Conservation (phyloP, 2,888 invertebrate species). For the Tiliacea aurago region DNA sequence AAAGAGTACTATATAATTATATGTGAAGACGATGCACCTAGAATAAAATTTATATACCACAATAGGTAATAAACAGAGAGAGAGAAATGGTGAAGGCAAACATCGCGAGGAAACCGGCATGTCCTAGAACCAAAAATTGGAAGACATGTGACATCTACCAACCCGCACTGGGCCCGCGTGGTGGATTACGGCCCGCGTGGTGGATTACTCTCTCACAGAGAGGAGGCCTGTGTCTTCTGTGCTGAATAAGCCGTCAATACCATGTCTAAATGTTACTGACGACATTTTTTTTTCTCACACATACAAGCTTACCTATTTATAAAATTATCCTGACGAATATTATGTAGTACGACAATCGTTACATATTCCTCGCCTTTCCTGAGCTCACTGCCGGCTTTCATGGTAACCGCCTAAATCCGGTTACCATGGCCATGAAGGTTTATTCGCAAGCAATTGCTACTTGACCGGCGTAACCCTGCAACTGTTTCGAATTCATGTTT, state of each 20-base stretch:
- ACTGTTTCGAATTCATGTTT: conserved; percentile 6
- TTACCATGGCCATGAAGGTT: conserved; percentile 27
- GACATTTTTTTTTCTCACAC: neutral
- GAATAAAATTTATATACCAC: no score
- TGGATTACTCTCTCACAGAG: no score
- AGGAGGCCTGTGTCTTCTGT: no score
- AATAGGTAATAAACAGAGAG: no score
- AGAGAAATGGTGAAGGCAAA: no score
- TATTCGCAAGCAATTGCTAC: conserved; percentile 21
- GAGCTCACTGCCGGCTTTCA: conserved; percentile 6
- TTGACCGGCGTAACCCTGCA: conserved; percentile 20
- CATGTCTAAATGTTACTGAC: neutral
- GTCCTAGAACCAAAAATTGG: no score
- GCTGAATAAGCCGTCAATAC: neutral
- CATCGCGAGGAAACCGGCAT: no score
- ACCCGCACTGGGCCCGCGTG: no score
- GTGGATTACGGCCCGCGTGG: no score
- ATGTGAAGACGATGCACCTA: no score
- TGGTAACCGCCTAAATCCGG: conserved; percentile 23
- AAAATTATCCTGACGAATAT: neutral
- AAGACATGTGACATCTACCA: no score
- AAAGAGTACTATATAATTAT: no score
- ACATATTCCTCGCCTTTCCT: conserved; percentile 15
- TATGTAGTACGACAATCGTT: conserved; percentile 1
- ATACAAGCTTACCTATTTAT: neutral